Evolutionary conservation across 2,113 vertebrate species (phyloP), one percentile per base, ranked within the genome.

Genomic region (Cryptomyrus ogoouensis): DNA sequence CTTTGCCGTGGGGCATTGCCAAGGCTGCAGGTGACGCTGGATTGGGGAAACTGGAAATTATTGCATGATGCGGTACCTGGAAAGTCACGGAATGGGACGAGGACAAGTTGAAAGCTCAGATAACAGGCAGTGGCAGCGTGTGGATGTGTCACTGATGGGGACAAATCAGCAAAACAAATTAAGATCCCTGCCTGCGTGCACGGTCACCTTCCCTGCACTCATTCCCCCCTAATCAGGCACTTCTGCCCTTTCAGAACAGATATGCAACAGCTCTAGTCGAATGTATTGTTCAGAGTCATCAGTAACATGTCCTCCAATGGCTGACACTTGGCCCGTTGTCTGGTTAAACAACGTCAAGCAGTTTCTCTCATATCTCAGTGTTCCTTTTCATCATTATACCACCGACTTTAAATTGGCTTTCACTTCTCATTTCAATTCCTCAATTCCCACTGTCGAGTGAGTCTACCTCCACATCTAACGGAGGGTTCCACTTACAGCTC

Each of bases 191-290:
- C 74, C 15, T 19, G 3, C 4, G 0, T 70, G 31, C 9, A 12
- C 88, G 21, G 6, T 7, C 50, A 6, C 86, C 31, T 39, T 17
- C 62, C n/a, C 27, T 50, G 1, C 12, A 42, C 94, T 93, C 24
- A 49, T 0, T 10, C 19, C 39, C 46, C 21, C 42, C 17, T 6
- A 19, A 83, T 42, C 42, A 4, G 42, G 42, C 42, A 42, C 42
- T 3, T 42, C 42, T 42, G 89, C 91, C 42, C 4, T 83, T 83
- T 24, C 44, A 84, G 44, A 42, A 47, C 7, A 74, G 70, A 74
- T 35, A 6, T 39, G 74, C 74, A 86, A 47, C 83, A 24, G 7
- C 83, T 49, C 24, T n/a, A 50, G n/a, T 49, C 1, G 12, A 77
- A 85, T 85, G 8, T 24, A n/a, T 24, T 5, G 46, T 49, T 35